Evolutionary conservation across 2,113 vertebrate genomes (phyloP).

Genomic region (Pachyramphus minor): DNA sequence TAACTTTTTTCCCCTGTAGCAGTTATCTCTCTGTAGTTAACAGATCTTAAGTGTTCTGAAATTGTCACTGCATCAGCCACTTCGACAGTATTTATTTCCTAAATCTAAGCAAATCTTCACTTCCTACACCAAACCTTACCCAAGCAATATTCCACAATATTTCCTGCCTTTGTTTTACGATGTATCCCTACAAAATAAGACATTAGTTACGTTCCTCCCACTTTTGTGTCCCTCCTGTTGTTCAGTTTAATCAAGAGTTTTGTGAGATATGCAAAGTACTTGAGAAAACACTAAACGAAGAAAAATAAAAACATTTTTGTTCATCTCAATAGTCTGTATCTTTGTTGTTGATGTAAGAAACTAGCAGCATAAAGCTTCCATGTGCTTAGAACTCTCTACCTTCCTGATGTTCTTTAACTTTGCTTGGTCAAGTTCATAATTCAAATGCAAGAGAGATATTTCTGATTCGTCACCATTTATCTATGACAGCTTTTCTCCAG

Average conservation of each 20-base stretch:
- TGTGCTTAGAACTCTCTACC: neutral
- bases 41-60: neutral
- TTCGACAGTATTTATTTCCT: neutral
- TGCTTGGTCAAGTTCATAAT: neutral
- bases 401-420: neutral
- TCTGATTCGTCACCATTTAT: neutral
- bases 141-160: neutral
- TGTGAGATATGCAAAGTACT: neutral
- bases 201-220: neutral
- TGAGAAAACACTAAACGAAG: neutral
- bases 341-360: neutral
- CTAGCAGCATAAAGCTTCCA: neutral
- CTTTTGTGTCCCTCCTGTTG: too few species aligned
- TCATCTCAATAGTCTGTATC: neutral
- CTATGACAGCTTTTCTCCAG: neutral
- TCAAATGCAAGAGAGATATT: neutral
- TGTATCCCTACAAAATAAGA: neutral
- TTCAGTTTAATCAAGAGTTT: neutral
- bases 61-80: neutral
- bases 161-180: neutral
- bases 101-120: neutral
- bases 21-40: neutral
- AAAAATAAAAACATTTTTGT: neutral
- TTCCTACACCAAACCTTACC: neutral
- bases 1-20: neutral